Conservation (phyloP, 2,797 vertebrate species). For the Eulemur mongoz region DNA sequence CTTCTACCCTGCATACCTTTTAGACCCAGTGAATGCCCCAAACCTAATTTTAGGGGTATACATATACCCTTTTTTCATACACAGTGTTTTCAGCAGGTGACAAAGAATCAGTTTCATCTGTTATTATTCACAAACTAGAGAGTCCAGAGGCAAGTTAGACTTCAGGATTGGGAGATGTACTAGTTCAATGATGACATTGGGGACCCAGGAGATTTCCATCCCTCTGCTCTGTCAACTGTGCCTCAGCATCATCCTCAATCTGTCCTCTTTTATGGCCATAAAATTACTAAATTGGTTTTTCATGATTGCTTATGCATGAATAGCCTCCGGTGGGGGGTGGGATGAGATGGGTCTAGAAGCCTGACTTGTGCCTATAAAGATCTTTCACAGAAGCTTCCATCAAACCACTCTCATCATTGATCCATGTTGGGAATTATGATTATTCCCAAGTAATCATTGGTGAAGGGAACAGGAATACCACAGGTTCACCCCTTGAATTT, state of each 20-base stretch:
- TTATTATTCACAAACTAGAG: neutral
- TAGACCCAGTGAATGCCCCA: neutral
- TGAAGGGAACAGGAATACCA: neutral
- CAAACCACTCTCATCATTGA: neutral
- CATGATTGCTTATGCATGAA: neutral
- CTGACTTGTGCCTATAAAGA: neutral
- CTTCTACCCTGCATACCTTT: neutral
- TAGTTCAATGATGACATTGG: neutral
- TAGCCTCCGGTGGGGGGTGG: neutral
- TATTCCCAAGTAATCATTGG: neutral
- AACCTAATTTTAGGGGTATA: neutral
- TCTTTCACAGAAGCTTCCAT: neutral
- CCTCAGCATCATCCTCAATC: neutral
- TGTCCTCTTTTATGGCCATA: neutral
- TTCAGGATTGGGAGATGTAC: neutral
- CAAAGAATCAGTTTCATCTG: neutral
- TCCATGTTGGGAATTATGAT: neutral
- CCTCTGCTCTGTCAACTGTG: neutral
- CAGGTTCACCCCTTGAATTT: neutral
- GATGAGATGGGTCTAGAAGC: neutral
- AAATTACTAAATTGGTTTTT: neutral
- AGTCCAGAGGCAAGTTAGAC: neutral
- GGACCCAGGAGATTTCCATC: neutral
- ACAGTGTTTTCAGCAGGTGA: neutral
- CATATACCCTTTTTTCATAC: neutral